Evolutionary conservation across 2,113 vertebrate genomes (phyloP), one percentile per base, ranked within the genome.

Genomic region (Gobius niger): DNA sequence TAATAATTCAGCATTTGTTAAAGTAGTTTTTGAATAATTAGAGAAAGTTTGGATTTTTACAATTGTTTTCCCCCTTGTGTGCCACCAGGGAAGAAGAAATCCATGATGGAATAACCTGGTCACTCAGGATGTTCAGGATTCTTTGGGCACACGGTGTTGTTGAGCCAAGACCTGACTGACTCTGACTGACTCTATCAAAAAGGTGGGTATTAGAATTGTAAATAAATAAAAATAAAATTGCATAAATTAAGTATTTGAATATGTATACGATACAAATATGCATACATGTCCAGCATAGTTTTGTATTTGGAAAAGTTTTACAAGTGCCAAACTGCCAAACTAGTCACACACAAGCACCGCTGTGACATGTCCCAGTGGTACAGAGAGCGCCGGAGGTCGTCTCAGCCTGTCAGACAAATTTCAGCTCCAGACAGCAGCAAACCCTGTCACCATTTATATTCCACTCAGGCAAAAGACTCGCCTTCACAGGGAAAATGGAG

Each of bases 401-500:
- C 73, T 51, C 59, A 78, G 67, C 75, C 74, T 76, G 73, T 82
- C 72, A 77, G 63, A 47, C 71, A 57, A 72, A 69, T 61, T 61
- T 68, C 72, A 19, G 73, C 67, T 65, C 70, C 24, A 76, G 65
- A 84, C 77, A 78, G 68, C 42, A 2, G 72, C 40, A 67, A 74
- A 77, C 63, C 75, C 63, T 65, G 40, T 74, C 67, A 69, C 78
- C 76, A 81, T 89, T 90, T 80, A 63, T 87, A 87, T 90, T 87
- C 87, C 78, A 75, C 71, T 87, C 83, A 90, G 83, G 81, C 70
- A 81, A 80, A 77, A 68, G 82, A 80, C 76, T 50, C 68, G 75
- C 67, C 63, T 67, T 69, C 77, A 80, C 49, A 75, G 78, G 67
- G 76, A 75, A 40, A 73, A 57, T 44, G 53, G 70, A 75, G 56